These are phyloP conservation scores for Campylomormyrus tamandua DNA, from an alignment of 2,113 vertebrate genomes.

Conservation along the genomic window DNA sequence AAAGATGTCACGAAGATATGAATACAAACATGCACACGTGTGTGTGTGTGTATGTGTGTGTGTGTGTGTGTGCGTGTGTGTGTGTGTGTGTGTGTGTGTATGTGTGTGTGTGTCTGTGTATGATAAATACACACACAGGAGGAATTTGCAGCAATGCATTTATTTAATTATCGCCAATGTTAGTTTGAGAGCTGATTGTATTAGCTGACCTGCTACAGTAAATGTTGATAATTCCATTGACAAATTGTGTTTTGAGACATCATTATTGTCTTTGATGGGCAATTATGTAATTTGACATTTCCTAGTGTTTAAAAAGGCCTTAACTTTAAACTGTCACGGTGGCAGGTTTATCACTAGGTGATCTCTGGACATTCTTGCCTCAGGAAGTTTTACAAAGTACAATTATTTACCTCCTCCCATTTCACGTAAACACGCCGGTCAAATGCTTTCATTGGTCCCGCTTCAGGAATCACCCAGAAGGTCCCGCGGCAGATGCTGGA, in stretches of 20 bases:
- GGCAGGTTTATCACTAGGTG: background rate
- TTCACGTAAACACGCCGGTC: background rate
- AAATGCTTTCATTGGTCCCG: background rate
- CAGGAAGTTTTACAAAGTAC: background rate
- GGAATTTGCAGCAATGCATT: background rate
- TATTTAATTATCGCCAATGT: background rate
- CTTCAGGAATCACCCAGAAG: background rate
- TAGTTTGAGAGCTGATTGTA: background rate
- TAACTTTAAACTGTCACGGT: background rate
- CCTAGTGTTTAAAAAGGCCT: background rate
- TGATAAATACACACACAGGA: no score
- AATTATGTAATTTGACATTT: background rate
- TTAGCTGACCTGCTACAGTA: background rate
- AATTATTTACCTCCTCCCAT: background rate
- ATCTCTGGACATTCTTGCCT: background rate
- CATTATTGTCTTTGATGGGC: background rate
- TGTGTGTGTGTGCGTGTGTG: background rate
- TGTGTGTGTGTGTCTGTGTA: background rate
- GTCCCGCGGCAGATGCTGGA: background rate
- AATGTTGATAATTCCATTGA: background rate
- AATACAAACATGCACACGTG: no score
- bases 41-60: background rate
- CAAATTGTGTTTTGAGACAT: background rate
- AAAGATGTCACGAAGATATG: no score
- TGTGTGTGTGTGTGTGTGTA: background rate